Conservation (phyloP, 1,140 invertebrate species). For the Chrysoperla carnea region DNA sequence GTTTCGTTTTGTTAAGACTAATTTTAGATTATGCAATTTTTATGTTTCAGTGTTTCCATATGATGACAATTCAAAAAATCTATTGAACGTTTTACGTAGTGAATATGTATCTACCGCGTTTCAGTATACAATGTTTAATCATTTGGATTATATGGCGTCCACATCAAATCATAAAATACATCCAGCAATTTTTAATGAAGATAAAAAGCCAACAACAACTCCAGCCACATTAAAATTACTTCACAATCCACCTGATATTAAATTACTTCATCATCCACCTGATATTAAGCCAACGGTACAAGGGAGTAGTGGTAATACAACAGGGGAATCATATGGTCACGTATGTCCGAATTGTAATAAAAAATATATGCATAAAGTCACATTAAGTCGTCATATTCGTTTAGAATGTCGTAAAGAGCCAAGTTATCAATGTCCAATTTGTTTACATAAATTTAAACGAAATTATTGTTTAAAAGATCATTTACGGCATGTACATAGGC, state of each 20-base stretch:
- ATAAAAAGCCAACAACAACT: no score
- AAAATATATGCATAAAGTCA: conserved; percentile 32
- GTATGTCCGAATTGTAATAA: conserved; percentile 34
- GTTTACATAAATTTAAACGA: conserved; percentile 23
- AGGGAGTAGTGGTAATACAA: conserved; percentile 5
- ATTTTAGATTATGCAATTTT: no score
- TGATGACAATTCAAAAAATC: background rate
- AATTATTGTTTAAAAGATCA: conserved; percentile 21
- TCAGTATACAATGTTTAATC: background rate
- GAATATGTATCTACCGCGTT: background rate
- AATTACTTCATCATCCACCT: no score
- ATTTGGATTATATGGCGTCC: conserved; percentile 2
- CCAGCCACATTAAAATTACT: no score
- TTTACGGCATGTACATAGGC: background rate
- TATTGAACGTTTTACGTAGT: background rate
- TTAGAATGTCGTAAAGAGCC: conserved; percentile 36
- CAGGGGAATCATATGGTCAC: conserved; percentile 13
- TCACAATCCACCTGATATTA: no score
- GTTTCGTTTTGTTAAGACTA: no score
- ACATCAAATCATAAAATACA: background rate
- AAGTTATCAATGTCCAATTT: conserved; percentile 34
- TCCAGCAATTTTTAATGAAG: no score
- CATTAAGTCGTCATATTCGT: conserved; percentile 32
- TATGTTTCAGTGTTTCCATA: background rate
- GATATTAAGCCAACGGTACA: background rate